Evolutionary conservation across 2,113 vertebrate species (phyloP).

Genomic region (Ibidorhyncha struthersii): DNA sequence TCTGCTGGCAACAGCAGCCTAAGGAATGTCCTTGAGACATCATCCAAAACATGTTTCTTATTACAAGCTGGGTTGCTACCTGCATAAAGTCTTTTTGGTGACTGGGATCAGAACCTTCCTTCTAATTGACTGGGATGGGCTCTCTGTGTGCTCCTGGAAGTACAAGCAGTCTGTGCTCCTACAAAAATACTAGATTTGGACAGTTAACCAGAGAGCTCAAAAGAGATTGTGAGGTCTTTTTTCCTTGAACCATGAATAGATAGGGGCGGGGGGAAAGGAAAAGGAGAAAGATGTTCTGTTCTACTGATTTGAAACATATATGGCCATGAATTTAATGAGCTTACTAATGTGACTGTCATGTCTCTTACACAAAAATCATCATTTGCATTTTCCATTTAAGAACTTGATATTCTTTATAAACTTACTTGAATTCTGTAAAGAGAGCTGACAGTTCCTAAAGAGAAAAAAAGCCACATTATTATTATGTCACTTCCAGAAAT

Average conservation of each 20-base stretch:
- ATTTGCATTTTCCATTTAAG: slow-evolving; percentile 55
- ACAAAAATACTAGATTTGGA: neutral
- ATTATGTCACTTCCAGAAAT: slow-evolving; percentile 62
- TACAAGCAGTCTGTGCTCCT: neutral
- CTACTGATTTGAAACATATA: neutral
- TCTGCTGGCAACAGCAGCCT: neutral
- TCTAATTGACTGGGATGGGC: neutral
- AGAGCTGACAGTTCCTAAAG: slow-evolving; percentile 46
- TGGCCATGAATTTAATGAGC: neutral
- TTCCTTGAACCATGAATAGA: neutral
- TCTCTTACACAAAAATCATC: slow-evolving; percentile 21
- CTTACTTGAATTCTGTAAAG: slow-evolving; percentile 44
- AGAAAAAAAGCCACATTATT: slow-evolving; percentile 36
- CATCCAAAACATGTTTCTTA: neutral
- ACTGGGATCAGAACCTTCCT: neutral
- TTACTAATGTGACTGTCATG: neutral
- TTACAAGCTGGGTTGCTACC: neutral
- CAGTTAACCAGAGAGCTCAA: neutral
- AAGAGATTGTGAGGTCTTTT: neutral
- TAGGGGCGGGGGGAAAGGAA: too few relatives aligned
- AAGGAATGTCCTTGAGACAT: neutral
- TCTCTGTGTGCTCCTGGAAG: neutral
- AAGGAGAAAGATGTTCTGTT: neutral
- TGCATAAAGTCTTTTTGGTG: neutral
- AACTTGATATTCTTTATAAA: slow-evolving; percentile 46